A percentile compares a stretch with the other conserved stretches of the same genome.
Conservation (phyloP, 2,888 invertebrate genomes). For the Hedychridium roseum region DNA sequence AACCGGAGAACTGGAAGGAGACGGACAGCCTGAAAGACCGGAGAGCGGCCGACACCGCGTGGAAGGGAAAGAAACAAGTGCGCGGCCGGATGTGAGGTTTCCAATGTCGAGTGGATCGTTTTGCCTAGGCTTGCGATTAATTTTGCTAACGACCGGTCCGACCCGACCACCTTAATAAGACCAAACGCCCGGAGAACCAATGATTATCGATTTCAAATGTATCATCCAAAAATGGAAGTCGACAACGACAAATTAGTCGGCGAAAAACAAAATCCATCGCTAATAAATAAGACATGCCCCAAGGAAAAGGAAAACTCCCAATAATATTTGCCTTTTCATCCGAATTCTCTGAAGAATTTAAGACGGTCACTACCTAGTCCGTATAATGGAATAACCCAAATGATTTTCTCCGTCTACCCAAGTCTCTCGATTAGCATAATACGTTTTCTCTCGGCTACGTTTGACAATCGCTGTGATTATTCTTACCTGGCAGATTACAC, state of each 20-base stretch:
- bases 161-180: background rate
- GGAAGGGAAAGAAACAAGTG: slow-evolving; percentile 5
- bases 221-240: no score
- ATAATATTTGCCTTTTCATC: slow-evolving; percentile 1
- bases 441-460: no score
- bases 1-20: slow-evolving; percentile 2
- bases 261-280: background rate
- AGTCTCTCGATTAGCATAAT: no score
- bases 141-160: slow-evolving; percentile 34
- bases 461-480: no score
- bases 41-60: slow-evolving; percentile 11
- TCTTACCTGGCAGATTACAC: no score
- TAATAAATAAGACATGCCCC: background rate
- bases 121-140: slow-evolving; percentile 39
- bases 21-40: no score
- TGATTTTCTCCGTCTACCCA: no score
- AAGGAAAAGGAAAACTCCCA: background rate
- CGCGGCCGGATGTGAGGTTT: slow-evolving; percentile 38
- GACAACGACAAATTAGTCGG: background rate
- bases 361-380: no score
- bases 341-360: background rate
- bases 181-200: slow-evolving; percentile 13
- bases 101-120: slow-evolving; percentile 43
- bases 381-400: no score
- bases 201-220: background rate